phyloP scores from a whole-genome alignment of 2,797 vertebrate genomes.

The Xiphophorus birchmanni region DNA sequence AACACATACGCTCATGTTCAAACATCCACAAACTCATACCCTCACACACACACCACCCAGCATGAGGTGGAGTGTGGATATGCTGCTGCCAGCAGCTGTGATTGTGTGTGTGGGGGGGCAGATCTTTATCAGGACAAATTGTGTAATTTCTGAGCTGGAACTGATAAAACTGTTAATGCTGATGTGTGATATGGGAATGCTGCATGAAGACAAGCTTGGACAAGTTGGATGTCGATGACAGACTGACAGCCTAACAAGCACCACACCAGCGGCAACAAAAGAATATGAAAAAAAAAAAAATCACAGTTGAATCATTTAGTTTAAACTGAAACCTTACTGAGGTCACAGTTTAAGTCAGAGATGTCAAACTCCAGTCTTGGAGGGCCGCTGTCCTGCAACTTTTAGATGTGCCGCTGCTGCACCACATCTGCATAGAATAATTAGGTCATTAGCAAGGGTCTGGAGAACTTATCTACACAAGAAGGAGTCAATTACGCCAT shows the following conservation, averaged over 20 bases:
- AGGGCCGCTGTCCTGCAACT: no score
- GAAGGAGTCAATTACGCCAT: no score
- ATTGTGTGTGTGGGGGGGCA: background rate
- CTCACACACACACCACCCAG: background rate
- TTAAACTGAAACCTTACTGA: background rate
- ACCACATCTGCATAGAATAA: no score
- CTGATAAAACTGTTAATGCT: background rate
- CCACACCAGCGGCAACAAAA: conserved; percentile 13
- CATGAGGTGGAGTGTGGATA: background rate
- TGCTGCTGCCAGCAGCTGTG: background rate
- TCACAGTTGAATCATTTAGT: background rate
- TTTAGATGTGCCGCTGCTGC: no score
- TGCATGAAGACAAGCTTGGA: conserved; percentile 15
- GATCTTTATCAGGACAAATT: background rate
- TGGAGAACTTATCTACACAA: no score
- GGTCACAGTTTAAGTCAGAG: background rate
- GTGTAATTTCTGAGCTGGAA: conserved; percentile 15
- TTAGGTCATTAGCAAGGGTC: no score
- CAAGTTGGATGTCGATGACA: conserved; percentile 43
- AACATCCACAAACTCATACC: background rate
- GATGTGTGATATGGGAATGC: background rate
- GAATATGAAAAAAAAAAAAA: background rate
- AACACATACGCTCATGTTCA: background rate
- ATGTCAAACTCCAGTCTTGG: no score
- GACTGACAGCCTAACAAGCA: background rate